Conservation (phyloP, 2,113 vertebrate species). For the Scalopus aquaticus region DNA sequence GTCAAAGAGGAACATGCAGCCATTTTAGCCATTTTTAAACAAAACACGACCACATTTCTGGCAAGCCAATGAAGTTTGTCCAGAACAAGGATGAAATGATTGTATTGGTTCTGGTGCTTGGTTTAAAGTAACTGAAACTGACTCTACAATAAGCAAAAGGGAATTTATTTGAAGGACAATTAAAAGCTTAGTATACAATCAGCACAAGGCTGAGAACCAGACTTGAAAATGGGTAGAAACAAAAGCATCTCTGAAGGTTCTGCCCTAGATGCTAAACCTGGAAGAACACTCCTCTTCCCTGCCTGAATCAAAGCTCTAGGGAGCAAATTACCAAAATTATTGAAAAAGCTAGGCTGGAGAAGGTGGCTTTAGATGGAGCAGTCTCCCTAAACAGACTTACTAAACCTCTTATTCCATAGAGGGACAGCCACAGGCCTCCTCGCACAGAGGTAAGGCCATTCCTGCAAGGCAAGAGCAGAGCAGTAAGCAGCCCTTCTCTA, state of each 20-base stretch:
- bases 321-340: background rate
- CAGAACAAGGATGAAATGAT: conserved; percentile 15
- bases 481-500: background rate
- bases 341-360: background rate
- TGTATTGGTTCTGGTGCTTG: background rate
- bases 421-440: background rate
- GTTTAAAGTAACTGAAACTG: conserved; percentile 9
- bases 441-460: background rate
- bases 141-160: background rate
- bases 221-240: background rate
- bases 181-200: conserved; percentile 16
- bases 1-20: background rate
- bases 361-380: background rate
- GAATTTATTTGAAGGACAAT: background rate
- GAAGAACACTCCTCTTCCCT: background rate
- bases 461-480: background rate
- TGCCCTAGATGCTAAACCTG: background rate
- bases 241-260: background rate
- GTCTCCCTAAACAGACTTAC: background rate
- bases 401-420: background rate
- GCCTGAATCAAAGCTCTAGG: background rate
- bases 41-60: background rate
- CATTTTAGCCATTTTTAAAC: conserved; percentile 32
- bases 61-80: conserved; percentile 40
- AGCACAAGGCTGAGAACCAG: background rate